These are phyloP conservation scores for Trematomus loennbergii DNA, from an alignment of 2,113 vertebrate species.

Conservation along the genomic window DNA sequence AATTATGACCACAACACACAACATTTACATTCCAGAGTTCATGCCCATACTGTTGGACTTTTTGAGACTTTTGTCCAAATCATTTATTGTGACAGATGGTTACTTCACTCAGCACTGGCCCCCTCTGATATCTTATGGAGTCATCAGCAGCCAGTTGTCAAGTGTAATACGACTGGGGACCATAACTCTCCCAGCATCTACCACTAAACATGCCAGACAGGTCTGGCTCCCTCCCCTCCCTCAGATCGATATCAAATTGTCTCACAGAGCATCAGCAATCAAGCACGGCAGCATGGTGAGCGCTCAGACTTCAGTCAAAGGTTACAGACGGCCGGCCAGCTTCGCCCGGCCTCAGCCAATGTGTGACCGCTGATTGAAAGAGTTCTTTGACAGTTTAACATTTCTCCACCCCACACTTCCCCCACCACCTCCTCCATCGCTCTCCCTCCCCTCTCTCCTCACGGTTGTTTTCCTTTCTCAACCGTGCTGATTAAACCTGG, in stretches of 20 bases:
- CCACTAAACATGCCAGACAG: slow-evolving; percentile 70
- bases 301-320: slow-evolving; percentile 77
- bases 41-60: slow-evolving; percentile 1
- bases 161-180: slow-evolving; percentile 60
- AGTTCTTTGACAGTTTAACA: slow-evolving; percentile 86
- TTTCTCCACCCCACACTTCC: slow-evolving; percentile 26
- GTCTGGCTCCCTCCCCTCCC: slow-evolving; percentile 37
- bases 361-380: slow-evolving; percentile 76
- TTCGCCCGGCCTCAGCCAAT: slow-evolving; percentile 33
- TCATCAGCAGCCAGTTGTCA: slow-evolving; percentile 61
- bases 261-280: slow-evolving; percentile 65
- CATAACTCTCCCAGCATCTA: slow-evolving; percentile 62
- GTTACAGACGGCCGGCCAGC: slow-evolving; percentile 71
- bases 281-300: slow-evolving; percentile 40
- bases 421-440: slow-evolving; percentile 6
- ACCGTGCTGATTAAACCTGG: slow-evolving; percentile 69
- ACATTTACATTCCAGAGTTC: slow-evolving; percentile 31
- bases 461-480: slow-evolving; percentile 69
- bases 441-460: slow-evolving; percentile 21
- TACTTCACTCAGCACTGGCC: slow-evolving; percentile 23
- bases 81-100: slow-evolving; percentile 47
- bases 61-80: slow-evolving; percentile 29
- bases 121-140: slow-evolving; percentile 62
- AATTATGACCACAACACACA: slow-evolving; percentile 47
- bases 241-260: slow-evolving; percentile 73